A percentile compares a stretch with the other conserved stretches of the same genome.
Conservation (phyloP, 2,888 invertebrate species). For the Muscina levida region DNA sequence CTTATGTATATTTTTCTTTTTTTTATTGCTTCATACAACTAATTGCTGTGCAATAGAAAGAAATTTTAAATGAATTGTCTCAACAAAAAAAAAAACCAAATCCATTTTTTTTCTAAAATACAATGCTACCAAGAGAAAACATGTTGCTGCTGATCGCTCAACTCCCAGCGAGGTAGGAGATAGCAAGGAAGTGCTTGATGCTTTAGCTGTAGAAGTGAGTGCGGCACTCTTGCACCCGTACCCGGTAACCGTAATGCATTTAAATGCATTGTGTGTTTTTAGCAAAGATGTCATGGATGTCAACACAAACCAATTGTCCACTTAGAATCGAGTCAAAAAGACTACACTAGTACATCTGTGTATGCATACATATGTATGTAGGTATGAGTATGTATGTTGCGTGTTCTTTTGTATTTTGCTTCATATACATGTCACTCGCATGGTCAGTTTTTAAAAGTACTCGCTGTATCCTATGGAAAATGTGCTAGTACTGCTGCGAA, state of each 20-base stretch:
- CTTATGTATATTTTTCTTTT: background rate
- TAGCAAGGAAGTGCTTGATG: background rate
- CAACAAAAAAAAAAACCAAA: slow-evolving; percentile 1
- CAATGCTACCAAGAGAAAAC: slow-evolving; percentile 2
- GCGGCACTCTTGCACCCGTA: slow-evolving; percentile 1
- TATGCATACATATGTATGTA: background rate
- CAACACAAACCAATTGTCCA: slow-evolving; percentile 65
- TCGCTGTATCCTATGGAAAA: background rate
- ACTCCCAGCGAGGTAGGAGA: too few species aligned
- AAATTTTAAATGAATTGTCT: slow-evolving; percentile 41
- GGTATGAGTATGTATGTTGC: background rate
- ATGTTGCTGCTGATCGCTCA: too few species aligned
- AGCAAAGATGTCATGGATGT: slow-evolving; percentile 60
- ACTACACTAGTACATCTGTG: too few species aligned
- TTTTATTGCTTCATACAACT: slow-evolving; percentile 37
- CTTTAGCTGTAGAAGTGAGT: background rate
- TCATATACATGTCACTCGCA: slow-evolving; percentile 36
- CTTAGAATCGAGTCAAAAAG: slow-evolving; percentile 46
- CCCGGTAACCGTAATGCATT: slow-evolving; percentile 19
- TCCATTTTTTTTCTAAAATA: slow-evolving; percentile 30
- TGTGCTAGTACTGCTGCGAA: too few species aligned
- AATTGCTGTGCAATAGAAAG: slow-evolving; percentile 51
- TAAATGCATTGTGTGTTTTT: slow-evolving; percentile 55
- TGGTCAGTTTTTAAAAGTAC: slow-evolving; percentile 1
- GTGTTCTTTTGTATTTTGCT: slow-evolving; percentile 9